phyloP scores from a whole-genome alignment of 2,797 vertebrate genomes.

The Phalloptychus januarius region DNA sequence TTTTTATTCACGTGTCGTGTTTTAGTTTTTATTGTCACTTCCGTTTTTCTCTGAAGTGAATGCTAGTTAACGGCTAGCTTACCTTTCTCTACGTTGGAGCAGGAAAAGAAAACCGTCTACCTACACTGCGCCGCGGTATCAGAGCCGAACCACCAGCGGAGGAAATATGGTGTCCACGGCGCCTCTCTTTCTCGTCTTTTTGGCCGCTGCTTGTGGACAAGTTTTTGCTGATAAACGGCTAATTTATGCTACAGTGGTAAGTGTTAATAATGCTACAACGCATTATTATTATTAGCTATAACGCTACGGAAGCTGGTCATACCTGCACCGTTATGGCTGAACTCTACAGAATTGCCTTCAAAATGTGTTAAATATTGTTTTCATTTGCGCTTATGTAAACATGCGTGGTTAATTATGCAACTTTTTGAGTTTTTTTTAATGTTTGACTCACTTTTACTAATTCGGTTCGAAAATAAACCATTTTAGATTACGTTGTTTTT shows the following conservation, averaged over 20 bases:
- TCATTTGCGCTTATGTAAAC: background rate
- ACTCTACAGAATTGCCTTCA: background rate
- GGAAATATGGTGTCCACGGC: slow-evolving; percentile 34
- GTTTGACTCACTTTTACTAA: rapidly evolving
- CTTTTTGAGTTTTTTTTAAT: rapidly evolving
- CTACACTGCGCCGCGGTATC: background rate
- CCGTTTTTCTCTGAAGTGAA: background rate
- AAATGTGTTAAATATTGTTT: background rate
- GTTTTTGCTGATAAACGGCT: slow-evolving; percentile 37
- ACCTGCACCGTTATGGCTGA: background rate
- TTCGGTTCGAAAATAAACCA: slow-evolving; percentile 11
- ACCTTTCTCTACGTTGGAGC: background rate
- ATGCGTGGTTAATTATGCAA: background rate
- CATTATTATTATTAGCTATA: too few relatives aligned
- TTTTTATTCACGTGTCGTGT: rapidly evolving
- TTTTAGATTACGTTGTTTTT: background rate
- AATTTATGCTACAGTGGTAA: slow-evolving; percentile 69
- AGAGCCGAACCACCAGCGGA: background rate
- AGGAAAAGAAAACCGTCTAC: background rate
- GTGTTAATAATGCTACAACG: slow-evolving; percentile 33
- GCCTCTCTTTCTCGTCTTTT: slow-evolving; percentile 25
- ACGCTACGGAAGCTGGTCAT: background rate
- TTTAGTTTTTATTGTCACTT: slow-evolving; percentile 4
- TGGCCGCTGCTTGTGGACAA: slow-evolving; percentile 19
- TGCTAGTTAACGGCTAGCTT: background rate